Conservation (phyloP, 2,797 vertebrate species). For the Octomys mimax region DNA sequence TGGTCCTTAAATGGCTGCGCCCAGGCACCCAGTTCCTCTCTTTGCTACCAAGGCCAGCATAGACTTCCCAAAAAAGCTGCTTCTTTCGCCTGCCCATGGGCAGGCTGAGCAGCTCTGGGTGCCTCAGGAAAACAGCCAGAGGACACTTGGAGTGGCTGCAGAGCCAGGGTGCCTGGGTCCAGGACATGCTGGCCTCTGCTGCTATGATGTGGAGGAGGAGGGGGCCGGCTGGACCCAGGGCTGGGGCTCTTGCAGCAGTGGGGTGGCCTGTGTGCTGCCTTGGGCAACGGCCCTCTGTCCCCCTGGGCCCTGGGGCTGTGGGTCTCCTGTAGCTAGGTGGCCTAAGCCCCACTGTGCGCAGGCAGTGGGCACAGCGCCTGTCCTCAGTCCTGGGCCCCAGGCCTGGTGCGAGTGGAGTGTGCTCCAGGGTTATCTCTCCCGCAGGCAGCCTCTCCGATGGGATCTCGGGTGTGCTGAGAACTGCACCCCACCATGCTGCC, state of each 20-base stretch:
- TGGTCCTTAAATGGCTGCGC: constrained; percentile 11
- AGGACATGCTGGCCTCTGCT: not conserved
- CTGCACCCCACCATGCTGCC: rapidly evolving
- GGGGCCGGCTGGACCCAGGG: not conserved
- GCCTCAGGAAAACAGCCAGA: not conserved
- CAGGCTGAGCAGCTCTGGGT: not conserved
- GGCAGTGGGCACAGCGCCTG: rapidly evolving
- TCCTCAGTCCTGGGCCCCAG: rapidly evolving
- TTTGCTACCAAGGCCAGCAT: not conserved
- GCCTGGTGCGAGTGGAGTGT: rapidly evolving
- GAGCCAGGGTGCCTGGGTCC: not conserved
- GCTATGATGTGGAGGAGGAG: not conserved
- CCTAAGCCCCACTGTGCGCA: rapidly evolving
- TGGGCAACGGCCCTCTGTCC: not conserved
- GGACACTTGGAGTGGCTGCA: not conserved
- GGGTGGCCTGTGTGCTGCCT: rapidly evolving
- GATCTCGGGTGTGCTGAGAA: not conserved
- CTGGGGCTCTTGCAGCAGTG: rapidly evolving
- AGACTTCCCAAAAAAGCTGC: not conserved
- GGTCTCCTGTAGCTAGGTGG: not conserved
- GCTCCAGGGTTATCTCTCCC: not conserved
- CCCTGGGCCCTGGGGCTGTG: rapidly evolving
- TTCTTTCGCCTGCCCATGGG: not conserved
- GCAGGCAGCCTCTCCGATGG: not conserved
- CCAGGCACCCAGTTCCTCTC: not conserved